Conservation (phyloP, 53 echinoderm and acorn worm species). For the Temnopleurus reevesii region DNA sequence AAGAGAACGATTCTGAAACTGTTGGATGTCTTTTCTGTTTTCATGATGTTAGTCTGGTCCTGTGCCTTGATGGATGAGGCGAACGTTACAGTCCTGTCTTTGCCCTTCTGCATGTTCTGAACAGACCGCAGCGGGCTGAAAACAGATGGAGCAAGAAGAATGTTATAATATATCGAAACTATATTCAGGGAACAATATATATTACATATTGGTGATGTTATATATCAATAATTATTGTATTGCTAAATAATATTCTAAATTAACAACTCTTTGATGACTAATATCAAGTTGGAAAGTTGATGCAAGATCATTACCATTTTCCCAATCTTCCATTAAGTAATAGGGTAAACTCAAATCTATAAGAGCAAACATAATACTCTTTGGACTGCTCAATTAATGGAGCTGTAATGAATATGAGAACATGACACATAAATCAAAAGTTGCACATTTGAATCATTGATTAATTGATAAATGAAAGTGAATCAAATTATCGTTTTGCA, state of each 20-base stretch:
- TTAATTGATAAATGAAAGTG: not conserved
- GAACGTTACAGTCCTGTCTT: slow-evolving; percentile 10
- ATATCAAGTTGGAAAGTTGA: too few relatives aligned
- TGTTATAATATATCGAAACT: not conserved
- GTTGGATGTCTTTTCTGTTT: slow-evolving; percentile 70
- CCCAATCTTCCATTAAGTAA: too few relatives aligned
- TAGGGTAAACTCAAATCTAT: too few relatives aligned
- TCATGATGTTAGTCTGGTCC: slow-evolving; percentile 48
- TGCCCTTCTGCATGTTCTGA: slow-evolving; percentile 18
- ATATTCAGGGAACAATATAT: not conserved
- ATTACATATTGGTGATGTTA: too few relatives aligned
- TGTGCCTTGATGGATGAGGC: not conserved
- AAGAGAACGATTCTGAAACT: slow-evolving; percentile 85
- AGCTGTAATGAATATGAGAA: too few relatives aligned
- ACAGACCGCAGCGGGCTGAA: slow-evolving; percentile 46
- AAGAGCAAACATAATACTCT: too few relatives aligned
- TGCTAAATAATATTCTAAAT: too few relatives aligned
- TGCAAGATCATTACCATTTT: too few relatives aligned
- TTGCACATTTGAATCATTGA: not conserved
- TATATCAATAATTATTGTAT: too few relatives aligned
- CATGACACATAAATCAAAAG: not conserved
- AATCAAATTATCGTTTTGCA: too few relatives aligned
- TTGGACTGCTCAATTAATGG: too few relatives aligned
- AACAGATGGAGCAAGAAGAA: not conserved
- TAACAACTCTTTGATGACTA: too few relatives aligned